A percentile compares a stretch with the other conserved stretches of the same genome.
Evolutionary conservation across 37 sponge, comb jelly and placozoan genomes (phyloP).

Genomic region (Beroe forskalii): DNA sequence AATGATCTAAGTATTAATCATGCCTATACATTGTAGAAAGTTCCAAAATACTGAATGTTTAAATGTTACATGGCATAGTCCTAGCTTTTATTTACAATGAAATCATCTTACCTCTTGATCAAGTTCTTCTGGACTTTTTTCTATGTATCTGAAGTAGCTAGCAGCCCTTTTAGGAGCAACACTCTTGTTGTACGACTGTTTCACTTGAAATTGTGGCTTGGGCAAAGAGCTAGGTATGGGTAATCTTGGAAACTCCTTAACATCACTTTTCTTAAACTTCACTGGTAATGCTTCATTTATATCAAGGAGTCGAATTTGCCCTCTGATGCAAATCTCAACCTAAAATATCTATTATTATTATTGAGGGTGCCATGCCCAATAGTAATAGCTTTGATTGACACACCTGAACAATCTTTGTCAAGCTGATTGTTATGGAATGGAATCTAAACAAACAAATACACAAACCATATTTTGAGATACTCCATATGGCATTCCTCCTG

Average conservation of each 20-base stretch:
- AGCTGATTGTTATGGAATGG: too few relatives aligned
- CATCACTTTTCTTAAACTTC: constrained; percentile 57
- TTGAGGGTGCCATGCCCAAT: not conserved
- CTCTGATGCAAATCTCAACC: constrained; percentile 58
- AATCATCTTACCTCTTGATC: constrained; percentile 51
- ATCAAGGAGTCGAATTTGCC: constrained; percentile 23
- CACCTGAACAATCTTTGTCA: too few relatives aligned
- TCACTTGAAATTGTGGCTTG: constrained; percentile 55
- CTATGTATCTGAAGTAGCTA: constrained; percentile 59
- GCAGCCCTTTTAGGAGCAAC: constrained; percentile 56
- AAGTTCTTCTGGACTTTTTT: constrained; percentile 44
- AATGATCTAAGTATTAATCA: too few relatives aligned
- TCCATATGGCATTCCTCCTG: constrained; percentile 62
- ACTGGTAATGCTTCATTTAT: constrained; percentile 44
- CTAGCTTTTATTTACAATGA: too few relatives aligned
- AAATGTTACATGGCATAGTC: too few relatives aligned
- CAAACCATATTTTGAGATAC: constrained; percentile 64
- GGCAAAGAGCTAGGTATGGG: constrained; percentile 54
- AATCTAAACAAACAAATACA: too few relatives aligned
- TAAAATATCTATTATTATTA: not conserved
- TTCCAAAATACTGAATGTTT: too few relatives aligned
- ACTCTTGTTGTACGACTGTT: constrained; percentile 60
- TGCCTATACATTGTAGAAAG: too few relatives aligned
- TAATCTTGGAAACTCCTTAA: constrained; percentile 57
- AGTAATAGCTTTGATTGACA: too few relatives aligned